phyloP scores from a whole-genome alignment of 2,113 vertebrate genomes.

The Equus quagga region DNA sequence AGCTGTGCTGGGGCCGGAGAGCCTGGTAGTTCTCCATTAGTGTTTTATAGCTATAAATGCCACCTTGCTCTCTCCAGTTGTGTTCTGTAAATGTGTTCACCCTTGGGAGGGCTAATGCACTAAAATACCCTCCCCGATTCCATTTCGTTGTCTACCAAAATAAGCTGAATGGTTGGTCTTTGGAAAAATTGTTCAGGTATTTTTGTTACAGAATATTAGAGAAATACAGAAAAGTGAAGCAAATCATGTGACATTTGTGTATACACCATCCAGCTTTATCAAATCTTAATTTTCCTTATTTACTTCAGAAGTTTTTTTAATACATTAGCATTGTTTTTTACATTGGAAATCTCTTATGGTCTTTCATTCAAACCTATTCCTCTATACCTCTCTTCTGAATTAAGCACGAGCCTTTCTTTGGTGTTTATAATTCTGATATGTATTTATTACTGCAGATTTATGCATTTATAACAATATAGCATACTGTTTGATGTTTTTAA shows the following conservation, averaged over 20 bases:
- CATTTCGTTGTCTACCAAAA: slow-evolving; percentile 44
- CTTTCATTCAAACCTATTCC: neutral
- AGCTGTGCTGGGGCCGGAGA: neutral
- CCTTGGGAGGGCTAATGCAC: slow-evolving; percentile 5
- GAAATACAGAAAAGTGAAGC: slow-evolving; percentile 4
- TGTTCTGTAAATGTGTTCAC: neutral
- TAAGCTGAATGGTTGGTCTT: neutral
- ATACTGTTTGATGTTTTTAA: neutral
- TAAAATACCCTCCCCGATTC: slow-evolving; percentile 7
- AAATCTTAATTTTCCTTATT: slow-evolving; percentile 21
- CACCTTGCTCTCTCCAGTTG: slow-evolving; percentile 4
- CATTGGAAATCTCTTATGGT: neutral
- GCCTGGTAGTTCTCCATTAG: neutral
- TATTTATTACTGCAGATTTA: neutral
- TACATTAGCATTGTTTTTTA: neutral
- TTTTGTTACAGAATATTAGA: slow-evolving; percentile 49
- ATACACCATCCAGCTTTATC: neutral
- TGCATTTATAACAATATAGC: slow-evolving; percentile 23
- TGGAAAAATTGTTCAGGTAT: slow-evolving; percentile 23
- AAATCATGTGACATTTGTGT: slow-evolving; percentile 4
- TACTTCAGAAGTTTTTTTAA: neutral
- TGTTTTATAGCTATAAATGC: slow-evolving; percentile 8
- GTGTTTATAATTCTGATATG: neutral
- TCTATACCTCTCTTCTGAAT: neutral
- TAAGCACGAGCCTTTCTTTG: slow-evolving; percentile 48